phyloP scores from a whole-genome alignment of 2,797 vertebrate genomes.

The Hozukius guyotensis region DNA sequence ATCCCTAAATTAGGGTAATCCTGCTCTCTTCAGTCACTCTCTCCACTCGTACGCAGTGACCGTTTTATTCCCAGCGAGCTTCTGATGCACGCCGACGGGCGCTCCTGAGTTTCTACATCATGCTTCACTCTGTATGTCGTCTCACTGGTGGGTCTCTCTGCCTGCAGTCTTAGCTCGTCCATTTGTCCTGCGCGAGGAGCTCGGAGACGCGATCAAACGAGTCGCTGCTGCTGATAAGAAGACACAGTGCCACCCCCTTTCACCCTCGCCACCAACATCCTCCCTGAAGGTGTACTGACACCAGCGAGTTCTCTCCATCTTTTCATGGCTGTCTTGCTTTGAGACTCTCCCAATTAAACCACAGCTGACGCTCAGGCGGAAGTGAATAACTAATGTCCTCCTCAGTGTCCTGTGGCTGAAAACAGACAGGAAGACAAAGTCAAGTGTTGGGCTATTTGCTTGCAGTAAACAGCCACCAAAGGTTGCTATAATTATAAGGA shows the following conservation, averaged over 20 bases:
- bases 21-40: background rate
- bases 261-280: conserved; percentile 46
- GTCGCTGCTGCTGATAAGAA: conserved; percentile 60
- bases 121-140: conserved; percentile 12
- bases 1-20: no score
- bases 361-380: conserved; percentile 30
- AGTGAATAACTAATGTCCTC: conserved; percentile 29
- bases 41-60: background rate
- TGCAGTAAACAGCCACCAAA: conserved; percentile 31
- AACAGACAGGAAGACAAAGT: conserved; percentile 22
- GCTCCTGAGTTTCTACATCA: conserved; percentile 22
- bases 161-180: conserved; percentile 42
- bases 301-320: conserved; percentile 44
- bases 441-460: conserved; percentile 1
- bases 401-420: conserved; percentile 3
- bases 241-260: conserved; percentile 8
- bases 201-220: conserved; percentile 77
- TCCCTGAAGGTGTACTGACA: conserved; percentile 48
- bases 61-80: background rate
- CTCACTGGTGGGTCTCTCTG: conserved; percentile 20
- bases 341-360: conserved; percentile 56
- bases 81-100: background rate
- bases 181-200: conserved; percentile 64
- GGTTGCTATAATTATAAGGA: conserved; percentile 32
- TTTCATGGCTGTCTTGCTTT: conserved; percentile 68